Base-by-base conservation (phyloP, 2,113 vertebrate species). In the Orientallactaga bullata region DNA sequence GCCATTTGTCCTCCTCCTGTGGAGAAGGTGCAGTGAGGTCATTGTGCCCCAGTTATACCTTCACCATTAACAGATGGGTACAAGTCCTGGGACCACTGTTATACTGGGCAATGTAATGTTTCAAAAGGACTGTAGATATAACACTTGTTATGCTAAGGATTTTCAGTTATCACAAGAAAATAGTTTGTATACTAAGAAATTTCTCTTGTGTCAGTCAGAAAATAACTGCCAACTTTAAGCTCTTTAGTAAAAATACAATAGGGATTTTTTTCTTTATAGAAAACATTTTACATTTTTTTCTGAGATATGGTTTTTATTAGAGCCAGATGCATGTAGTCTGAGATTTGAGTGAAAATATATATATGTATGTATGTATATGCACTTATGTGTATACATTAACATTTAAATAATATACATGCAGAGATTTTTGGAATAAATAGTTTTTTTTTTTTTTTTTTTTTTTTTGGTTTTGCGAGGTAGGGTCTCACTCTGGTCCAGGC, bases 151-250 rank as follows among this genome's bases (percentile, higher is more conserved):
- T 4, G 3, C 35, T 91, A 60, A 93, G 26, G 15, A 37, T 74
- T 69, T 92, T 90, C 7, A 51, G 61, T 65, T 61, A 79, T 83
- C 72, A 76, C 80, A 80, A 80, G 61, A 71, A 92, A 93, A 86
- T 71, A 26, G 20, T 20, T 84, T 60, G 20, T 37, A 69, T 51
- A 7, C 68, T 76, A 15, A 61, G 47, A 63, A 26, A 85, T 65
- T 69, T 42, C 55, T 39, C 0, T n/a, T 77, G 26, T 88, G n/a
- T 94, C 68, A 60, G 0, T 84, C 68, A 90, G 47, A 94, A 92
- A 37, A 55, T 66, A 28, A 37, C 89, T 78, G 32, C 83, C n/a
- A 26, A 93, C 32, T 79, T 32, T 2, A n/a, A 74, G 39, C 30
- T 78, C 47, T 80, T 85, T 1, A 68, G 74, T 47, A 74, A 82